Conservation (phyloP, 2,113 vertebrate species). For the Pithys albifrons region DNA sequence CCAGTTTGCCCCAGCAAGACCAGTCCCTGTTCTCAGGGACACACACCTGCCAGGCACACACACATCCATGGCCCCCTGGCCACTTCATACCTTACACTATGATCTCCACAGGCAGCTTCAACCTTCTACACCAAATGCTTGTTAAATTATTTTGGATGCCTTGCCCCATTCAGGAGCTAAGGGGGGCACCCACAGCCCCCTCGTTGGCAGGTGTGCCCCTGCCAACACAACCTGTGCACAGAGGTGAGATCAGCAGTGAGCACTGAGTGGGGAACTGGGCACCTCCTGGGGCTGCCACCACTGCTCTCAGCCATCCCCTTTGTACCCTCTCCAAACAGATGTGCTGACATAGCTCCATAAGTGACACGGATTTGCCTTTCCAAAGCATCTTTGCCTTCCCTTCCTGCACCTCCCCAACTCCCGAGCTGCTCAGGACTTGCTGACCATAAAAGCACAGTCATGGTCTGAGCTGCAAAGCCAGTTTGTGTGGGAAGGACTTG, state of each 20-base stretch:
- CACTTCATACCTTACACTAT: not conserved
- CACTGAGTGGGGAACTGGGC: not conserved
- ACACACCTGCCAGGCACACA: not conserved
- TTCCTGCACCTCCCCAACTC: not conserved
- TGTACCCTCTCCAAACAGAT: not conserved
- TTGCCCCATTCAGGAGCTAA: not conserved
- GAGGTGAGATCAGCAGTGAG: not conserved
- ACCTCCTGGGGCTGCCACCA: not conserved
- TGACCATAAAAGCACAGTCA: rapidly evolving
- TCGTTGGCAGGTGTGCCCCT: not conserved
- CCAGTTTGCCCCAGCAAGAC: not conserved
- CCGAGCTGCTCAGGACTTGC: not conserved
- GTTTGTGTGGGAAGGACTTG: not conserved
- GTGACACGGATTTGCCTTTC: not conserved
- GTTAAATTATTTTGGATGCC: too few species aligned
- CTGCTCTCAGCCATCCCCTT: not conserved
- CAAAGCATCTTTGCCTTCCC: not conserved
- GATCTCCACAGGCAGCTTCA: not conserved
- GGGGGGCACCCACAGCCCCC: not conserved
- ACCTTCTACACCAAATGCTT: not conserved
- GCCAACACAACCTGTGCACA: not conserved
- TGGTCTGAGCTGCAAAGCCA: not conserved
- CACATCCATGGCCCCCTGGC: rapidly evolving
- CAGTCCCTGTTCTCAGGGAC: not conserved
- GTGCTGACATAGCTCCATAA: not conserved